A percentile compares a stretch with the other conserved stretches of the same genome.
Evolutionary conservation across 2,888 invertebrate species (phyloP).

Genomic region (Trissoscelio sp.): DNA sequence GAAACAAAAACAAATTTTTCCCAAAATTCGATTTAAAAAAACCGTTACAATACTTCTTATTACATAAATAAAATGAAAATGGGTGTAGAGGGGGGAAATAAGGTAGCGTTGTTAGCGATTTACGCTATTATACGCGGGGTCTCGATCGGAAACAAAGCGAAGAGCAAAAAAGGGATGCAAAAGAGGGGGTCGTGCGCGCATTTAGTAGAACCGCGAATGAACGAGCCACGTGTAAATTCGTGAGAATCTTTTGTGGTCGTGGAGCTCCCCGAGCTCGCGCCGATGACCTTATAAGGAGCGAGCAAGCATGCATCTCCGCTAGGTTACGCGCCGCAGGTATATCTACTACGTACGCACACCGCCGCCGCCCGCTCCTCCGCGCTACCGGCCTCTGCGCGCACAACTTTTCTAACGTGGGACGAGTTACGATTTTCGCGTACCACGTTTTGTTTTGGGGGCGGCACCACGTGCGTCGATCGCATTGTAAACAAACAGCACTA

Average conservation of each 20-base stretch:
- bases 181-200: slow-evolving; percentile 60
- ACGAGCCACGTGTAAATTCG: slow-evolving; percentile 74
- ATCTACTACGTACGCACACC: slow-evolving; percentile 65
- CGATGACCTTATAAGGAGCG: slow-evolving; percentile 82
- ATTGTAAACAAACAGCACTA: slow-evolving; percentile 31
- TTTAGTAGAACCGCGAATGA: slow-evolving; percentile 72
- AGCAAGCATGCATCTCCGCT: slow-evolving; percentile 81
- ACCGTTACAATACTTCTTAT: too few species aligned
- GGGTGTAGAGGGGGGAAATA: slow-evolving; percentile 17
- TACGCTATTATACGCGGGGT: slow-evolving; percentile 51
- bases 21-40: too few species aligned
- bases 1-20: too few species aligned
- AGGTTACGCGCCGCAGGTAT: slow-evolving; percentile 75
- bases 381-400: slow-evolving; percentile 26
- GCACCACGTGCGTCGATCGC: slow-evolving; percentile 13
- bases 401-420: slow-evolving; percentile 61
- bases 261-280: slow-evolving; percentile 75
- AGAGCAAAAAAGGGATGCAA: slow-evolving; percentile 66
- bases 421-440: slow-evolving; percentile 52
- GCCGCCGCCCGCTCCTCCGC: slow-evolving; percentile 24
- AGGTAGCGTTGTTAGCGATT: slow-evolving; percentile 50
- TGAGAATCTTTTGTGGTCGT: slow-evolving; percentile 77
- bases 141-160: slow-evolving; percentile 63
- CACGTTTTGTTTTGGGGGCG: slow-evolving; percentile 40
- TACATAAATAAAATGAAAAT: too few species aligned